Percentiles rank a stretch among this genome's conserved stretches.
Evolutionary conservation across 2,888 invertebrate genomes (phyloP).

Genomic region (Noctua comes): DNA sequence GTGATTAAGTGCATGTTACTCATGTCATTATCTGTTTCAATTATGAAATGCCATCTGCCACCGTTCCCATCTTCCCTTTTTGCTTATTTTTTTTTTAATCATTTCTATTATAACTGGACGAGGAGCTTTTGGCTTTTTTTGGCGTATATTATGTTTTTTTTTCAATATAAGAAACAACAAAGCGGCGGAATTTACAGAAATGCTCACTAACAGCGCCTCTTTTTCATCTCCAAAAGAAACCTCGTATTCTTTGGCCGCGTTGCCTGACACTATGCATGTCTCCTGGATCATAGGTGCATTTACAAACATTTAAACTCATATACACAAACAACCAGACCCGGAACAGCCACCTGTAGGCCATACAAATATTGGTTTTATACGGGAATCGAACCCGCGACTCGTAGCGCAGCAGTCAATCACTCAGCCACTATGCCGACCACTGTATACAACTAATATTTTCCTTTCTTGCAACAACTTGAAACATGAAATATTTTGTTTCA

Average conservation of each 20-base stretch:
- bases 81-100: background rate
- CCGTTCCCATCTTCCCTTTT: slow-evolving; percentile 8
- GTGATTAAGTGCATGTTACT: slow-evolving; percentile 44
- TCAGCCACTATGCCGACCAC: background rate
- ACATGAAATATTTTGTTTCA: slow-evolving; percentile 53
- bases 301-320: background rate
- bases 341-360: too few relatives aligned
- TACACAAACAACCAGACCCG: background rate
- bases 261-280: background rate
- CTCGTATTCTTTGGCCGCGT: background rate
- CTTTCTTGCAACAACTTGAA: slow-evolving; percentile 1
- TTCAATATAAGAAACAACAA: too few relatives aligned
- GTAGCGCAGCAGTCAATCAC: background rate
- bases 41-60: slow-evolving; percentile 34
- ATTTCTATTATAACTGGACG: background rate
- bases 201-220: too few relatives aligned
- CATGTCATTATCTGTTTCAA: slow-evolving; percentile 13
- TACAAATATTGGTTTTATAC: too few relatives aligned
- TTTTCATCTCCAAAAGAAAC: too few relatives aligned
- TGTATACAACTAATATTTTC: background rate
- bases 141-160: too few relatives aligned
- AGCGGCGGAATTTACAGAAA: too few relatives aligned
- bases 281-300: background rate
- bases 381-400: too few relatives aligned
- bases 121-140: too few relatives aligned